Evolutionary conservation across 2,113 vertebrate species (phyloP).

Genomic region (Salvelinus alpinus): DNA sequence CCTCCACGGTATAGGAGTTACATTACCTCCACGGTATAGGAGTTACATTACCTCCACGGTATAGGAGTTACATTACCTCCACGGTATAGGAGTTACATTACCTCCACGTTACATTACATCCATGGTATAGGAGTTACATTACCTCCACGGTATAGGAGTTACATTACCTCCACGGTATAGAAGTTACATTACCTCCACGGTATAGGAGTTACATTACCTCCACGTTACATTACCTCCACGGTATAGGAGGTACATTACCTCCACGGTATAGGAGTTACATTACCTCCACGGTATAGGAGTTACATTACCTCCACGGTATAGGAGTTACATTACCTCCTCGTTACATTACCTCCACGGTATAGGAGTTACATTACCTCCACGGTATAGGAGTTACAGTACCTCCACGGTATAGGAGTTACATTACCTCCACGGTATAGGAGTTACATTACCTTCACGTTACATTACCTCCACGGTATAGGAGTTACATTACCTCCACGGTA

Average conservation of each 20-base stretch:
- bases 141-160: conserved; percentile 79
- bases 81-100: conserved; percentile 77
- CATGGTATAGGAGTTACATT: conserved; percentile 77
- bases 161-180: conserved; percentile 75
- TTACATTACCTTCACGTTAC: too few relatives aligned
- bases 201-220: too few relatives aligned
- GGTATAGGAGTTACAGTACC: conserved; percentile 74
- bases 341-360: conserved; percentile 73
- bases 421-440: too few relatives aligned
- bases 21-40: conserved; percentile 73
- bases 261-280: conserved; percentile 79
- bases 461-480: too few relatives aligned
- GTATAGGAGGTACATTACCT: conserved; percentile 74
- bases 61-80: conserved; percentile 76
- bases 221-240: conserved; percentile 74
- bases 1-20: conserved; percentile 81
- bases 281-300: conserved; percentile 77
- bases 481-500: too few relatives aligned
- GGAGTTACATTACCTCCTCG: too few relatives aligned
- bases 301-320: conserved; percentile 77
- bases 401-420: conserved; percentile 80
- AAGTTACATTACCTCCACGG: conserved; percentile 75
- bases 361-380: conserved; percentile 77
- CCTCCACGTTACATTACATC: too few relatives aligned
- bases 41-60: conserved; percentile 75